Conservation (phyloP, 2,797 vertebrate genomes). For the Myripristis jacobus region DNA sequence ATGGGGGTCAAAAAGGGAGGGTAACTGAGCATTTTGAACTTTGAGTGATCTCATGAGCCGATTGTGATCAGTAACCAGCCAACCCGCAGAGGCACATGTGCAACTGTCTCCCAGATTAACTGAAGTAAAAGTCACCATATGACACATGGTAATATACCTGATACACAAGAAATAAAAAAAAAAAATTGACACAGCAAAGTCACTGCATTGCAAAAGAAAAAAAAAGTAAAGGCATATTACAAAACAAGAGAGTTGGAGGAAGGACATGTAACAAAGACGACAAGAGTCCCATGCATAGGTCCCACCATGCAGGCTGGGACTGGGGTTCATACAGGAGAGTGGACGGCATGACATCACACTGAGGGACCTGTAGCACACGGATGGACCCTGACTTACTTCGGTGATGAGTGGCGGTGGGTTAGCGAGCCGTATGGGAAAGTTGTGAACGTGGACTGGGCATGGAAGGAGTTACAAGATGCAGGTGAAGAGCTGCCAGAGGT, state of each 20-base stretch:
- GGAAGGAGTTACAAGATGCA: constrained; percentile 84
- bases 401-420: constrained; percentile 83
- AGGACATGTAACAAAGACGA: constrained; percentile 26
- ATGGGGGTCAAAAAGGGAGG: background rate
- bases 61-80: constrained; percentile 23
- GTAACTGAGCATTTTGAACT: background rate
- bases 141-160: background rate
- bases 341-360: constrained; percentile 64
- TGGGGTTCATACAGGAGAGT: constrained; percentile 13
- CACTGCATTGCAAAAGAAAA: constrained; percentile 31
- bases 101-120: constrained; percentile 11
- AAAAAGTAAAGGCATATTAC: background rate
- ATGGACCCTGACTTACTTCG: constrained; percentile 82
- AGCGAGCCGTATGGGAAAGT: constrained; percentile 80
- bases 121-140: constrained; percentile 23
- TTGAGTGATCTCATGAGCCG: background rate
- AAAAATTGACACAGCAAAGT: constrained; percentile 43
- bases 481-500: constrained; percentile 83
- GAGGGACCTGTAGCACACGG: constrained; percentile 46
- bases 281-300: constrained; percentile 68
- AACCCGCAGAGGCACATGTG: constrained; percentile 33
- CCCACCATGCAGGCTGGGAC: constrained; percentile 63
- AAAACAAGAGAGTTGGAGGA: constrained; percentile 13
- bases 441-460: constrained; percentile 82
- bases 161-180: constrained; percentile 11